Evolutionary conservation across 2,113 vertebrate genomes (phyloP), one percentile per base, ranked within the genome.

Genomic region (Cebidichthys violaceus): DNA sequence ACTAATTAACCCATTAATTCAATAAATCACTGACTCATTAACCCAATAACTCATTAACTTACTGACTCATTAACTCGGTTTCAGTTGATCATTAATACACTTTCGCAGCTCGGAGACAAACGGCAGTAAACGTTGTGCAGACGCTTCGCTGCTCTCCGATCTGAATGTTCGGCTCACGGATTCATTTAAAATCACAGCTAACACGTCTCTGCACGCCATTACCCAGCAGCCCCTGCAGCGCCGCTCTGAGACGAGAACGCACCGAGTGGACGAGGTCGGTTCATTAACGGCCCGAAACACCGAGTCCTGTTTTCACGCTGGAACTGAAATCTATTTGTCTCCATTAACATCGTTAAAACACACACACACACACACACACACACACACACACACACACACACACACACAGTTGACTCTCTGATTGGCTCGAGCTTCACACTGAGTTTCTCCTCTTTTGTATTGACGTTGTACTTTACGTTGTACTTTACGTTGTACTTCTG

Each of bases 191-290:
- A 65, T 76, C 70, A 43, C 69, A 60, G 55, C 55, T 10, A 27
- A 73, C 70, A 43, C 24, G 2, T 15, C 24, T 75, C 70, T 10
- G 17, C 65, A 61, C 35, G 17, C 14, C 76, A 14, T 69, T 87
- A 76, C 85, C 80, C 80, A 87, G 76, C 66, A 87, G 68, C 62
- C 66, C 60, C 66, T 37, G 80, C 71, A 22, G 85, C 37, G 22
- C 9, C 3, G 35, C 59, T 59, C 22, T 1, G 33, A 79, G 65
- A 60, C 0, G 55, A 9, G n/a, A 55, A 33, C 78, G 13, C 27
- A 15, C 22, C 27, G 33, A 60, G n/a, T 4, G 67, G 77, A 15
- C 39, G 3, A 52, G 71, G 47, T 60, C 50, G n/a, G 24, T 41
- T 86, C 64, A n/a, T 60, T 82, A 74, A 69, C 35, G 0, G 14